A percentile compares a stretch with the other conserved stretches of the same genome.
Conservation (phyloP, 2,113 vertebrate genomes). For the Burhinus bistriatus region DNA sequence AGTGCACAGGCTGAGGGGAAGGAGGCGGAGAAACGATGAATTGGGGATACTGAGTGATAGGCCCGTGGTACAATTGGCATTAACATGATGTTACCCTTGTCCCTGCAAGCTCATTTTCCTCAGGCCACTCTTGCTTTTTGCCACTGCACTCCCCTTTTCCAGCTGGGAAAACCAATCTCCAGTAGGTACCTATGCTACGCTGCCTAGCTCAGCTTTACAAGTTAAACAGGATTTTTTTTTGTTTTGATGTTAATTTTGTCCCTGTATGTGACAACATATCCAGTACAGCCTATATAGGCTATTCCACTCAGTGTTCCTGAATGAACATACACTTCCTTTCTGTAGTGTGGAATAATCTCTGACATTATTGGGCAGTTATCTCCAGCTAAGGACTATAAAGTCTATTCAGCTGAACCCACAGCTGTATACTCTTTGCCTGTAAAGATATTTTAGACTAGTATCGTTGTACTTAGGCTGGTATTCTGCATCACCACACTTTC, state of each 20-base stretch:
- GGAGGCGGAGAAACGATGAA: fast-evolving
- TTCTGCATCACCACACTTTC: background rate
- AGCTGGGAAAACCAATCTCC: background rate
- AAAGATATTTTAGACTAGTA: background rate
- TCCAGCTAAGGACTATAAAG: background rate
- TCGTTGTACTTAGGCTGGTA: no score
- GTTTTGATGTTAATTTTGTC: background rate
- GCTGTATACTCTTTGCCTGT: background rate
- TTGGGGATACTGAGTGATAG: background rate
- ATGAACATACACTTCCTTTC: background rate
- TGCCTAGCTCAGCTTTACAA: background rate
- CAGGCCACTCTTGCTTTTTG: background rate
- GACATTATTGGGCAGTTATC: background rate
- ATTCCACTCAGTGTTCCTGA: background rate
- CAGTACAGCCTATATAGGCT: fast-evolving
- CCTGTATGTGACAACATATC: background rate
- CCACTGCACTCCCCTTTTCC: background rate
- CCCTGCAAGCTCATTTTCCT: fast-evolving
- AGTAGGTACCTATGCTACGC: fast-evolving
- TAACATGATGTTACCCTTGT: background rate
- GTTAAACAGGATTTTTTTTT: background rate
- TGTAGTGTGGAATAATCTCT: background rate
- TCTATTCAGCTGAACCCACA: background rate
- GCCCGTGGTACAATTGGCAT: background rate
- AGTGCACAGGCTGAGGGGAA: background rate